Evolutionary conservation across 2,113 vertebrate genomes (phyloP).

Genomic region (Nansenia antarctica): DNA sequence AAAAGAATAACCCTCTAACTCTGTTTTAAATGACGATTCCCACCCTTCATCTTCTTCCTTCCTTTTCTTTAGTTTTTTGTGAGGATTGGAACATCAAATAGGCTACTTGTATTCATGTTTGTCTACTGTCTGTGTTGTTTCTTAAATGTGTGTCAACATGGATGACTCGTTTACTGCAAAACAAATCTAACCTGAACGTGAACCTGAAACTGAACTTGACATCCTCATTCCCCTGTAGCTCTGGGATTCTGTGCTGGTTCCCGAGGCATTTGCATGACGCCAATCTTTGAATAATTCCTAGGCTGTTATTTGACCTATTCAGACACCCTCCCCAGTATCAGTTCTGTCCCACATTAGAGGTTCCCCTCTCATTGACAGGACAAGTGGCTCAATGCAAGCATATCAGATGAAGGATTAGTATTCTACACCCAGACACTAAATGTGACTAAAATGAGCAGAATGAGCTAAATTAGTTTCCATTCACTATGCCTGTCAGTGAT

Average conservation of each 20-base stretch:
- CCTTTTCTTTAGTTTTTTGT: too few relatives aligned
- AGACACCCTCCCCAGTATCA: not conserved
- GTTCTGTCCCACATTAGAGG: not conserved
- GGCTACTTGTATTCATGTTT: too few relatives aligned
- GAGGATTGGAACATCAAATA: too few relatives aligned
- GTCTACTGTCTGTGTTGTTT: too few relatives aligned
- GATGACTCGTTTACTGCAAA: too few relatives aligned
- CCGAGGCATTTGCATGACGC: not conserved
- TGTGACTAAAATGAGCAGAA: not conserved
- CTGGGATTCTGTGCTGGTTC: not conserved
- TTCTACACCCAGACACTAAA: not conserved
- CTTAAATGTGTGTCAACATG: too few relatives aligned
- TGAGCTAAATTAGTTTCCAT: not conserved
- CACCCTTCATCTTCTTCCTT: too few relatives aligned
- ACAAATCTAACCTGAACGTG: too few relatives aligned
- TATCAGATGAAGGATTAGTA: not conserved
- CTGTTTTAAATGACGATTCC: too few relatives aligned
- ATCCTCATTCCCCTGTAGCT: not conserved
- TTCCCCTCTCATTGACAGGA: not conserved
- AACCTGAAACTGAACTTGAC: too few relatives aligned
- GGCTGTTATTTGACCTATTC: slow-evolving; percentile 5
- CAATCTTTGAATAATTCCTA: not conserved
- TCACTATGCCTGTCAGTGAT: not conserved
- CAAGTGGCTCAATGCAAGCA: not conserved
- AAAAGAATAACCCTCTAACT: too few relatives aligned